A percentile compares a stretch with the other conserved stretches of the same genome.
phyloP scores from a whole-genome alignment of 1,140 invertebrate species.

The Mamestra configurata region DNA sequence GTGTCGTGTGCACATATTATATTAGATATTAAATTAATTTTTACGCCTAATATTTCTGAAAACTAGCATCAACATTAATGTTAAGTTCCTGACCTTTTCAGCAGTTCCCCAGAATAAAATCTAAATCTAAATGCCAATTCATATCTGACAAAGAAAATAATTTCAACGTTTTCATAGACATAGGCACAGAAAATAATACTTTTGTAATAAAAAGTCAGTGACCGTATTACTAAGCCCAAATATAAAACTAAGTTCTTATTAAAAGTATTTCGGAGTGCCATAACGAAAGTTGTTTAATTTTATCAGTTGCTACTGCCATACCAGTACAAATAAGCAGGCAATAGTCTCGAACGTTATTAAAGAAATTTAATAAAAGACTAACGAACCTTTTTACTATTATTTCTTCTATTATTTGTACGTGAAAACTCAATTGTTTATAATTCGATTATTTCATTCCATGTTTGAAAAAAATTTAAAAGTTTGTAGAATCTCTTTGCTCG shows the following conservation, averaged over 20 bases:
- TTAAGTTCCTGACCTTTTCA: no score
- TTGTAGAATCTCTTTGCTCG: neutral
- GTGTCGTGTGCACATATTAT: no score
- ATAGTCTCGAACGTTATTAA: constrained; percentile 24
- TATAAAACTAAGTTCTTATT: constrained; percentile 25
- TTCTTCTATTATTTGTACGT: neutral
- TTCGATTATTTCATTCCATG: constrained; percentile 6
- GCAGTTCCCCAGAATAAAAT: no score
- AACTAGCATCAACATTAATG: no score
- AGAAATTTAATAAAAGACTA: constrained; percentile 51
- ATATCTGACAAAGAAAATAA: neutral
- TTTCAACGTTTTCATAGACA: neutral
- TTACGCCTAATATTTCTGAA: no score
- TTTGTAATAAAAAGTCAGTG: constrained; percentile 9
- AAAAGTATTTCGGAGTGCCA: constrained; percentile 19
- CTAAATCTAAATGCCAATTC: neutral
- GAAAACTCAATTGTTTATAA: constrained; percentile 1
- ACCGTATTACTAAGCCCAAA: constrained; percentile 18
- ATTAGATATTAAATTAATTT: no score
- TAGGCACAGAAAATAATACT: neutral
- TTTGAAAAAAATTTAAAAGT: neutral
- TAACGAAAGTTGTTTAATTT: constrained; percentile 49
- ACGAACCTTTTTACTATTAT: constrained; percentile 35
- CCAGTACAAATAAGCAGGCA: constrained; percentile 15
- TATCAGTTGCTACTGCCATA: neutral